A percentile compares a stretch with the other conserved stretches of the same genome.
Conservation (phyloP, 2,113 vertebrate genomes). For the Oncorhynchus keta region DNA sequence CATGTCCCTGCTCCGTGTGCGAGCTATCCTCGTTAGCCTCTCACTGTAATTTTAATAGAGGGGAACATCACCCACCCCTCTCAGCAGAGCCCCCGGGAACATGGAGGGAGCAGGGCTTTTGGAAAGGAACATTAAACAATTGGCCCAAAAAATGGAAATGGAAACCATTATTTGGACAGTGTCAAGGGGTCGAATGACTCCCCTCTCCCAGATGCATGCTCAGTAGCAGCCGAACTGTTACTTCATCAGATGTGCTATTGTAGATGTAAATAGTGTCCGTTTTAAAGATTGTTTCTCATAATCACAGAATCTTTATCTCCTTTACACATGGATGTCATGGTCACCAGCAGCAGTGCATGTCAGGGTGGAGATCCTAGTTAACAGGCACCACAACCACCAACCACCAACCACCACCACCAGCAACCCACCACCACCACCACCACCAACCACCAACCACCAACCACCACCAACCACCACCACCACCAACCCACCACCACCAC, state of each 20-base stretch:
- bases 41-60: conserved; percentile 36
- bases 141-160: conserved; percentile 64
- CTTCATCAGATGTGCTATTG: conserved; percentile 43
- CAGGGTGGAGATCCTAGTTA: neutral
- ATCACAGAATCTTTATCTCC: conserved; percentile 10
- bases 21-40: conserved; percentile 14
- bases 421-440: too few relatives aligned
- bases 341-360: neutral
- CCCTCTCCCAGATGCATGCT: conserved; percentile 59
- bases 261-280: conserved; percentile 54
- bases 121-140: conserved; percentile 55
- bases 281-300: conserved; percentile 40
- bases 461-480: too few relatives aligned
- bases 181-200: conserved; percentile 68
- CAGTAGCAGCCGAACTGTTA: conserved; percentile 44
- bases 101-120: conserved; percentile 53
- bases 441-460: too few relatives aligned
- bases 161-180: conserved; percentile 54
- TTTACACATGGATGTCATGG: conserved; percentile 4
- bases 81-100: conserved; percentile 43
- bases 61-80: conserved; percentile 36
- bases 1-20: conserved; percentile 25
- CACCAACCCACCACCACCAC: too few relatives aligned
- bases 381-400: too few relatives aligned
- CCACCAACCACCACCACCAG: too few relatives aligned